Conservation (phyloP, 2,113 vertebrate species). For the Microcebus griseorufus region DNA sequence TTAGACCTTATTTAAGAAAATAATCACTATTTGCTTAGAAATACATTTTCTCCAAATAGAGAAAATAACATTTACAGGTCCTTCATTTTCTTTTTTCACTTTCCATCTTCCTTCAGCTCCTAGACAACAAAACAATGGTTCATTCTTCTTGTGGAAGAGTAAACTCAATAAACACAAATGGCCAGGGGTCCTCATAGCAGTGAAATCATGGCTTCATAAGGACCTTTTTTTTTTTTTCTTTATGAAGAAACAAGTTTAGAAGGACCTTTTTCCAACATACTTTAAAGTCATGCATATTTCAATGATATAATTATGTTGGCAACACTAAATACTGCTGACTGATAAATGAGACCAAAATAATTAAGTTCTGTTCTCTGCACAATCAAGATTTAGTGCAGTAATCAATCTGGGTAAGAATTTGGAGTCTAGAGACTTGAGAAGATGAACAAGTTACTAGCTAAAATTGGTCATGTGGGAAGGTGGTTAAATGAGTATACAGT, state of each 20-base stretch:
- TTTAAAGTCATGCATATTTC: constrained; percentile 56
- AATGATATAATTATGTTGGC: constrained; percentile 60
- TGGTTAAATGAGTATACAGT: constrained; percentile 58
- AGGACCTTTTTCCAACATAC: constrained; percentile 9
- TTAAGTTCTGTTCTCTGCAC: constrained; percentile 68
- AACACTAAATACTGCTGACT: constrained; percentile 44
- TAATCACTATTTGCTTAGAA: constrained; percentile 11
- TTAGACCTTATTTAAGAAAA: constrained; percentile 41
- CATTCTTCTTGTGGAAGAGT: constrained; percentile 82
- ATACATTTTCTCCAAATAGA: constrained; percentile 32
- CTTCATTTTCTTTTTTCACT: constrained; percentile 76
- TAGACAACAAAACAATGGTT: constrained; percentile 85
- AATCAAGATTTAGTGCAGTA: constrained; percentile 66
- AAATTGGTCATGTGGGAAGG: constrained; percentile 69
- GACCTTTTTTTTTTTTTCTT: constrained; percentile 30
- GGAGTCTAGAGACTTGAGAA: constrained; percentile 67
- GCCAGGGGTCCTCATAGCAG: constrained; percentile 50
- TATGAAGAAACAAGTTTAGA: constrained; percentile 59
- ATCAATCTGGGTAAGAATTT: constrained; percentile 66
- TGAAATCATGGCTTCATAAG: constrained; percentile 59
- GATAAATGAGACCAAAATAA: constrained; percentile 78
- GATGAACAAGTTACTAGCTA: constrained; percentile 71
- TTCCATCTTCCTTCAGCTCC: constrained; percentile 83
- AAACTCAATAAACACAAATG: constrained; percentile 83
- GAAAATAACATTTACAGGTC: constrained; percentile 60